Evolutionary conservation across 2,888 invertebrate genomes (phyloP).

Genomic region (Eristalis arbustorum): DNA sequence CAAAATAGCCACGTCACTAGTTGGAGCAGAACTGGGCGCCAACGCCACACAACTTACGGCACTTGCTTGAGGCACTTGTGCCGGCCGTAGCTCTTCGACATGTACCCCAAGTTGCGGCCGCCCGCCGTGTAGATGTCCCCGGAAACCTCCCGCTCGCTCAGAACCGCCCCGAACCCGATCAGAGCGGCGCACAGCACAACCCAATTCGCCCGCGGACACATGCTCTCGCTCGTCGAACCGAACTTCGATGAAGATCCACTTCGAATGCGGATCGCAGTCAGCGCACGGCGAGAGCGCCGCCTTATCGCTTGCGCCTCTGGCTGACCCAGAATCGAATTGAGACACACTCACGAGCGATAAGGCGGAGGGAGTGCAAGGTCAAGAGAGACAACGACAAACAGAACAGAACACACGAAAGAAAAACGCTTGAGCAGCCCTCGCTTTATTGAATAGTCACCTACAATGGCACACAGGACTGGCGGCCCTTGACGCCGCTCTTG

Average conservation of each 20-base stretch:
- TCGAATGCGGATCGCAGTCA: background rate
- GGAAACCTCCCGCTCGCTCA: slow-evolving; percentile 49
- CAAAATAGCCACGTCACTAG: background rate
- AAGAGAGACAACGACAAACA: background rate
- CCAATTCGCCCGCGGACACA: slow-evolving; percentile 17
- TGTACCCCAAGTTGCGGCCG: slow-evolving; percentile 61
- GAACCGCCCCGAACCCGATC: slow-evolving; percentile 32
- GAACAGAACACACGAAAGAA: background rate
- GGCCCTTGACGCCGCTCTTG: slow-evolving; percentile 80
- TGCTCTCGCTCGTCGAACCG: slow-evolving; percentile 9
- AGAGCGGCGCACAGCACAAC: slow-evolving; percentile 9
- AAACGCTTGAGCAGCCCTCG: background rate
- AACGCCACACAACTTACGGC: slow-evolving; percentile 74
- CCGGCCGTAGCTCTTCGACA: slow-evolving; percentile 17
- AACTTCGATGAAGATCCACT: background rate
- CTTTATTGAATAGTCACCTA: slow-evolving; percentile 17
- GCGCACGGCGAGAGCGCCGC: background rate
- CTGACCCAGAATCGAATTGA: slow-evolving; percentile 52
- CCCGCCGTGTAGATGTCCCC: slow-evolving; percentile 71
- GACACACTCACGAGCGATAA: background rate
- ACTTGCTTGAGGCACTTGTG: slow-evolving; percentile 72
- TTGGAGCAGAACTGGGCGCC: background rate
- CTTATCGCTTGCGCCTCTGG: slow-evolving; percentile 48
- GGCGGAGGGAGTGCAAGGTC: background rate
- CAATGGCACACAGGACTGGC: slow-evolving; percentile 82